Evolutionary conservation across 2,797 vertebrate genomes (phyloP).

Genomic region (Cuculus canorus): DNA sequence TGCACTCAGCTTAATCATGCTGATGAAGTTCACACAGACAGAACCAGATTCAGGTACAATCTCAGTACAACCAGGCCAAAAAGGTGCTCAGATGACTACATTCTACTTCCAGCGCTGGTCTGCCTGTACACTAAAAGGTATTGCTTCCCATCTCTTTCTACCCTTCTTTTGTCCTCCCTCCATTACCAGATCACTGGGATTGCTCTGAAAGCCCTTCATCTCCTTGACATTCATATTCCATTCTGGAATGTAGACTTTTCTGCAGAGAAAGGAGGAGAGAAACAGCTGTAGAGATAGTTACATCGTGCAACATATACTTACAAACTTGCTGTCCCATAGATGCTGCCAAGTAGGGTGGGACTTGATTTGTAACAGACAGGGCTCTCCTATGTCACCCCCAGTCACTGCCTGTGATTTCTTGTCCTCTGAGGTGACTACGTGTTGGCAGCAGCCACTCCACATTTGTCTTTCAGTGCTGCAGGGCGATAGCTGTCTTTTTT

Average conservation of each 20-base stretch:
- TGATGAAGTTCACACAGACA: neutral
- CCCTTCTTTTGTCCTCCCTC: neutral
- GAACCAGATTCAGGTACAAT: neutral
- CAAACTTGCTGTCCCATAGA: neutral
- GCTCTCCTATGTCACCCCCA: neutral
- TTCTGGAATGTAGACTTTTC: neutral
- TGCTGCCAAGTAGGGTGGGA: neutral
- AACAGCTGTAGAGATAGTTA: neutral
- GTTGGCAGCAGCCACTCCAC: neutral
- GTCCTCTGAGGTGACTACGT: neutral
- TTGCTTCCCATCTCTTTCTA: neutral
- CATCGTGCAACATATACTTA: fast-evolving
- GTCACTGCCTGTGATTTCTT: neutral
- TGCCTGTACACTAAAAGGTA: neutral
- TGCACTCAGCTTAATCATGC: neutral
- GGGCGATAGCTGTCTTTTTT: neutral
- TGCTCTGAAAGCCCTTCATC: neutral
- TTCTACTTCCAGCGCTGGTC: neutral
- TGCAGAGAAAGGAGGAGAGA: neutral
- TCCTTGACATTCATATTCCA: neutral
- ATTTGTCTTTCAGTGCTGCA: neutral
- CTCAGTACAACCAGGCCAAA: neutral
- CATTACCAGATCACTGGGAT: fast-evolving
- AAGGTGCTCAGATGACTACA: neutral
- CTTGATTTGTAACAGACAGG: neutral